phyloP scores from a whole-genome alignment of 2,888 invertebrate genomes.

The Lepidocyrtoides sp. region DNA sequence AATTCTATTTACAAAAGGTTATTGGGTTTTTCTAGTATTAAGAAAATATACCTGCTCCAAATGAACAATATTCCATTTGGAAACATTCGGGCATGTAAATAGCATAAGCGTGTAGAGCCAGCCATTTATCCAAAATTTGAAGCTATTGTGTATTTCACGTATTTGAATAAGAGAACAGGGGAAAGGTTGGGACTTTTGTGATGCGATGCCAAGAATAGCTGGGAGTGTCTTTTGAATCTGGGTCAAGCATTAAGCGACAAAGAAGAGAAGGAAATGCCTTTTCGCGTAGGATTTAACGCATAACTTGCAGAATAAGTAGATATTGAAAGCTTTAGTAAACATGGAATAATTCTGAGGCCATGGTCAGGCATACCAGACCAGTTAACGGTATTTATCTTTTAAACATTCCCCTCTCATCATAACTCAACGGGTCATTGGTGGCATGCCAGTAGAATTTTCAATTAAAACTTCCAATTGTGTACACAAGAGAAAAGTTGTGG shows the following conservation, averaged over 20 bases:
- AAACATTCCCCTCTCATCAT: background rate
- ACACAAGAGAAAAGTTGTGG: no score
- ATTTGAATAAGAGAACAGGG: background rate
- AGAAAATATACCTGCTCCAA: no score
- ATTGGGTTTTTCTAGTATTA: no score
- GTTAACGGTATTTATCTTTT: background rate
- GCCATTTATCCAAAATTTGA: background rate
- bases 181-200: background rate
- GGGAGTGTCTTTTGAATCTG: background rate
- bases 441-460: background rate
- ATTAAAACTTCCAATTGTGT: background rate
- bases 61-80: background rate
- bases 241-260: no score
- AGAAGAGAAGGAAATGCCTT: no score
- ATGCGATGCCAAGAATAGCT: background rate
- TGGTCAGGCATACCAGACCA: background rate
- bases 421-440: background rate
- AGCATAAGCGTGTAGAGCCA: background rate
- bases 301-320: background rate
- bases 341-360: background rate
- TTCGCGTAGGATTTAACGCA: no score
- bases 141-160: no score
- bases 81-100: background rate
- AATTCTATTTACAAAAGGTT: slow-evolving; percentile 18
- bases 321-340: background rate